Conservation (phyloP, 2,888 invertebrate species). For the Nyleta sp. region DNA sequence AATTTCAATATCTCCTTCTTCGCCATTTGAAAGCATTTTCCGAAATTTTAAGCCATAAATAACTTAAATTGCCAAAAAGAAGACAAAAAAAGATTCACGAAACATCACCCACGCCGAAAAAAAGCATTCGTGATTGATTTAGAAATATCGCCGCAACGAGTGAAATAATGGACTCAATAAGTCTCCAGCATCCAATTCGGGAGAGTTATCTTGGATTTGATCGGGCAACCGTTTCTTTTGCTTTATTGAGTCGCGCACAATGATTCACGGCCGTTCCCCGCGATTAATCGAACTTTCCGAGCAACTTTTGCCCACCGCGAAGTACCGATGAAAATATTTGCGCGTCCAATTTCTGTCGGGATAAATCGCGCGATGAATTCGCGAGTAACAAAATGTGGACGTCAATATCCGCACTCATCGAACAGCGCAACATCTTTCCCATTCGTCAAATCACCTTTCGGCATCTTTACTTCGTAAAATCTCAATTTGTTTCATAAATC, state of each 20-base stretch:
- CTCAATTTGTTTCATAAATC: too few relatives aligned
- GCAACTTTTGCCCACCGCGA: neutral
- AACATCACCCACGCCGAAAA: neutral
- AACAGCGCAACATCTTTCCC: too few relatives aligned
- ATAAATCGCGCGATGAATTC: too few relatives aligned
- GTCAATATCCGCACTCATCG: too few relatives aligned
- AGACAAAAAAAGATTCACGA: too few relatives aligned
- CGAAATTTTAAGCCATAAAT: too few relatives aligned
- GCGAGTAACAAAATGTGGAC: neutral
- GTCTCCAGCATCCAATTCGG: constrained; percentile 31
- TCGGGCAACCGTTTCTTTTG: constrained; percentile 38
- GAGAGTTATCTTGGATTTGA: constrained; percentile 28
- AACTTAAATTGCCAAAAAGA: too few relatives aligned
- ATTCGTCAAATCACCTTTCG: too few relatives aligned
- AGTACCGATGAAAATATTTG: constrained; percentile 9
- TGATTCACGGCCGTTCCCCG: constrained; percentile 34
- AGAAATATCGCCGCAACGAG: constrained; percentile 7
- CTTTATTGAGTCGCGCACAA: constrained; percentile 46
- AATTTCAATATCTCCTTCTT: too few relatives aligned
- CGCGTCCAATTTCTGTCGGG: too few relatives aligned
- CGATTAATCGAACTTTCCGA: constrained; percentile 40
- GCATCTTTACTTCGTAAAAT: too few relatives aligned
- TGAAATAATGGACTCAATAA: constrained; percentile 45
- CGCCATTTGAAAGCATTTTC: too few relatives aligned
- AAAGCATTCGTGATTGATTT: constrained; percentile 30